Evolutionary conservation across 1,140 invertebrate species (phyloP).

Genomic region (Pachyrhynchus sulphureomaculatus): DNA sequence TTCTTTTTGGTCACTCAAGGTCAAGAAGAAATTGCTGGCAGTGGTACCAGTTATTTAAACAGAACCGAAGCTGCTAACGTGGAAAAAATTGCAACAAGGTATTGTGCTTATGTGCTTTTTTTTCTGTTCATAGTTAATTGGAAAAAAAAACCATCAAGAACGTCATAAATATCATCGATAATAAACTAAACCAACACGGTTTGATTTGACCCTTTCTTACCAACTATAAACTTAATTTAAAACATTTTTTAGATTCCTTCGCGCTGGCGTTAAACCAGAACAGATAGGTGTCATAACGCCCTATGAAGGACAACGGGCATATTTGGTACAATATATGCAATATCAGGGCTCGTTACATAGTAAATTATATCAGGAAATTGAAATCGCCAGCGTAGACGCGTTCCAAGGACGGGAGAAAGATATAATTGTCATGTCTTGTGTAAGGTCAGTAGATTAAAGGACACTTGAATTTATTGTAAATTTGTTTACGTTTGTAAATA

Average conservation of each 20-base stretch:
- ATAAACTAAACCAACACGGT: too few relatives aligned
- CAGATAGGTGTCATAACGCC: slow-evolving; percentile 99
- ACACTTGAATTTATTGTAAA: too few relatives aligned
- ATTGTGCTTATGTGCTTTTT: slow-evolving; percentile 10
- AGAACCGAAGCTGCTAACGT: slow-evolving; percentile 98
- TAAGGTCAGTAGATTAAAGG: slow-evolving; percentile 67
- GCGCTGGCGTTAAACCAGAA: slow-evolving; percentile 93
- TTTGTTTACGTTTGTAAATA: too few relatives aligned
- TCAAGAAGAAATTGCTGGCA: slow-evolving; percentile 97
- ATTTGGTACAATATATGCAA: slow-evolving; percentile 98
- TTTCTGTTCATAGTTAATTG: background rate
- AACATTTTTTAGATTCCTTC: slow-evolving; percentile 67
- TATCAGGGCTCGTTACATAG: slow-evolving; percentile 96
- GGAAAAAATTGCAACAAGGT: slow-evolving; percentile 89
- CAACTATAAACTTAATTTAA: too few relatives aligned
- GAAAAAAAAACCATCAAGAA: background rate
- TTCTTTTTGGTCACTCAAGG: slow-evolving; percentile 98
- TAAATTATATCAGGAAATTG: slow-evolving; percentile 97
- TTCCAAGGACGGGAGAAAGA: slow-evolving; percentile 98
- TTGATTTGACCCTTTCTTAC: background rate
- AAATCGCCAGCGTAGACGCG: slow-evolving; percentile 98
- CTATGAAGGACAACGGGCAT: slow-evolving; percentile 98
- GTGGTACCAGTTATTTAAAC: slow-evolving; percentile 98
- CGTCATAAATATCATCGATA: too few relatives aligned
- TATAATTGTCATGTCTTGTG: slow-evolving; percentile 98